Evolutionary conservation across 2,113 vertebrate species (phyloP).

Genomic region (Pampusana beccarii): DNA sequence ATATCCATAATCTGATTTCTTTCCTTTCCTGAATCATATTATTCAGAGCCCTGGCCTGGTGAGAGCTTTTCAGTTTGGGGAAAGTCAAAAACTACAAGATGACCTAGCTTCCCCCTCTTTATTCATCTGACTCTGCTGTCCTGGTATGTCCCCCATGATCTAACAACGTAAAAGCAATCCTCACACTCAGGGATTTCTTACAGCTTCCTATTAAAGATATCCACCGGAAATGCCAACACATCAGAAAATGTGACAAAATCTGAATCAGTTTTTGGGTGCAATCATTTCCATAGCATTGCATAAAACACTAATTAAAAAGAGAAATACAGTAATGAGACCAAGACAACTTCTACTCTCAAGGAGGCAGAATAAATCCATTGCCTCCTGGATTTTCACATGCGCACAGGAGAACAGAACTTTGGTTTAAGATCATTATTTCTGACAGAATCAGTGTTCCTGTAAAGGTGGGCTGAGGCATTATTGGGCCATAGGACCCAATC

Average conservation of each 20-base stretch:
- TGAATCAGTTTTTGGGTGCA: background rate
- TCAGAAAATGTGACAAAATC: background rate
- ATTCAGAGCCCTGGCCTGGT: background rate
- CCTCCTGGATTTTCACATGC: background rate
- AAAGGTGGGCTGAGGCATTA: background rate
- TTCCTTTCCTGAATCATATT: background rate
- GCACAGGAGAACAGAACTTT: background rate
- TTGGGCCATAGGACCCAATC: background rate
- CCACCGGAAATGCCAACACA: background rate
- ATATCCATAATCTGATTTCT: background rate
- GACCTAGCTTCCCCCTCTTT: background rate
- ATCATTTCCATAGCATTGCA: background rate
- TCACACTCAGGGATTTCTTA: background rate
- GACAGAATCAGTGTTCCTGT: background rate
- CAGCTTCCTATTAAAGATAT: background rate
- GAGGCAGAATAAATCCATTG: background rate
- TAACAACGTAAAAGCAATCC: background rate
- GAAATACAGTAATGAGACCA: background rate
- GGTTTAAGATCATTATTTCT: conserved; percentile 2
- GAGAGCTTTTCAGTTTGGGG: background rate
- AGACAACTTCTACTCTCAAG: background rate
- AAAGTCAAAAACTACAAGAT: background rate
- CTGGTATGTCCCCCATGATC: background rate
- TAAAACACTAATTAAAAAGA: background rate
- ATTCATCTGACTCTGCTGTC: background rate